phyloP scores from a whole-genome alignment of 2,797 vertebrate species.

The Anisognathus igniventris region DNA sequence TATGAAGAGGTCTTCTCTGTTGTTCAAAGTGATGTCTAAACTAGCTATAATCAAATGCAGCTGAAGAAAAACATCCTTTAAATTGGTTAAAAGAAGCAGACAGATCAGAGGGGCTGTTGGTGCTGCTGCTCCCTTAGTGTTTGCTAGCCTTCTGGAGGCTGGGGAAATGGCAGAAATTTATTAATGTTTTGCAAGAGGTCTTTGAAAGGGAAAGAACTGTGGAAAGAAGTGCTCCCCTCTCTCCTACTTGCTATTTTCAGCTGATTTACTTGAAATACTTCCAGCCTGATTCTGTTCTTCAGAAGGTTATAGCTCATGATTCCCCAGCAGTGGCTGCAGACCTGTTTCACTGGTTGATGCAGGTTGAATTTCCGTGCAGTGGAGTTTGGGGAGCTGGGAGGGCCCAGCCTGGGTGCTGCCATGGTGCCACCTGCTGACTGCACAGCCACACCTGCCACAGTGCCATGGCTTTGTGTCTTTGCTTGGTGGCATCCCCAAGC shows the following conservation, averaged over 20 bases:
- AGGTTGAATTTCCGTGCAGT: neutral
- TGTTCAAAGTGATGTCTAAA: neutral
- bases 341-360: neutral
- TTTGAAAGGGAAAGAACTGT: neutral
- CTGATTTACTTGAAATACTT: neutral
- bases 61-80: neutral
- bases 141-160: neutral
- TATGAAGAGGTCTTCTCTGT: neutral
- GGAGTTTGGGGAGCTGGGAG: neutral
- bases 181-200: neutral
- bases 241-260: neutral
- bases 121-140: neutral
- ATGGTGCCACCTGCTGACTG: slow-evolving; percentile 44
- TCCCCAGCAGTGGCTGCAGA: neutral
- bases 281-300: neutral
- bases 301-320: neutral
- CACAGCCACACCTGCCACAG: fast-evolving
- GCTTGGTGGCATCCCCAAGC: neutral
- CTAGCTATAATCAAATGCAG: neutral
- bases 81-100: neutral
- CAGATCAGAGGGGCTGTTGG: neutral
- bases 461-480: fast-evolving
- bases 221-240: neutral
- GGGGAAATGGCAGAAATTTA: neutral
- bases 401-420: neutral